Evolutionary conservation across 1,140 invertebrate species (phyloP).

Genomic region (Macrotrachela quadricornifera): DNA sequence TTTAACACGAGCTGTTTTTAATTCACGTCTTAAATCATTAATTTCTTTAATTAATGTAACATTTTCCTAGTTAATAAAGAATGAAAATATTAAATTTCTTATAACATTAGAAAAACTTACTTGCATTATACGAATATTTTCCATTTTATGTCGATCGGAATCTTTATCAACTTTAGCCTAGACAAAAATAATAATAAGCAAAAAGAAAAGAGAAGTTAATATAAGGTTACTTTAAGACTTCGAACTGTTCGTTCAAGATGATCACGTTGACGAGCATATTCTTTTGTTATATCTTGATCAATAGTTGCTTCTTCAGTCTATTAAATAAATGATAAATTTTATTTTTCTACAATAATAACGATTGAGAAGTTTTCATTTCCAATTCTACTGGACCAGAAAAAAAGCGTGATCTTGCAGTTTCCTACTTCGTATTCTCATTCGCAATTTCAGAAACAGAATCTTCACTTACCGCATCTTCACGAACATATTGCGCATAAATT

Average conservation of each 20-base stretch:
- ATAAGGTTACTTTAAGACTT: conserved; percentile 22
- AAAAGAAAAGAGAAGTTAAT: conserved; percentile 44
- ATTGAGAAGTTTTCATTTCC: too few relatives aligned
- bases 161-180: conserved; percentile 31
- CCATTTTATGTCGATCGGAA: conserved; percentile 28
- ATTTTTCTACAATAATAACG: background rate
- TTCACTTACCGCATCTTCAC: conserved; percentile 29
- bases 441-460: background rate
- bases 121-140: conserved; percentile 35
- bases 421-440: too few relatives aligned
- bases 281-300: conserved; percentile 45
- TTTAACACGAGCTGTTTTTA: conserved; percentile 40
- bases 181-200: conserved; percentile 24
- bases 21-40: conserved; percentile 44
- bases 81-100: background rate
- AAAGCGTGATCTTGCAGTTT: background rate
- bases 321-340: background rate
- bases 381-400: too few relatives aligned
- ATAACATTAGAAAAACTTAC: conserved; percentile 14
- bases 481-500: conserved; percentile 49
- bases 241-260: conserved; percentile 29
- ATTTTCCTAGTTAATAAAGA: conserved; percentile 42
- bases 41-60: conserved; percentile 48
- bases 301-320: conserved; percentile 28
- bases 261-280: conserved; percentile 52